Evolutionary conservation across 2,888 invertebrate genomes (phyloP).

Genomic region (Orthosia incerta): DNA sequence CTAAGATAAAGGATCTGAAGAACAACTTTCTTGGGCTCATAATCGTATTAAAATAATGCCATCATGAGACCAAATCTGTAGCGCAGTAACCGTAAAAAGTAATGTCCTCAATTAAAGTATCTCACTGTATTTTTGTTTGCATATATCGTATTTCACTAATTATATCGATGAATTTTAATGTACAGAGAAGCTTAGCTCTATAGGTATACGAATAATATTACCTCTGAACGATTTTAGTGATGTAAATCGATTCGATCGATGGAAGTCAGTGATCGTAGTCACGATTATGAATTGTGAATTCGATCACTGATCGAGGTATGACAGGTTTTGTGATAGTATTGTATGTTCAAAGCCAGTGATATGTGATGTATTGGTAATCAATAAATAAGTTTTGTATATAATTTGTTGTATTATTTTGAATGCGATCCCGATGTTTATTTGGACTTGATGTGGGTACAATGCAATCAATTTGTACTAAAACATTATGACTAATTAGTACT

Average conservation of each 20-base stretch:
- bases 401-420: conserved; percentile 33
- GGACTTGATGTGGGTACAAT: neutral
- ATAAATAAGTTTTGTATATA: conserved; percentile 71
- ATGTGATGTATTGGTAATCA: conserved; percentile 74
- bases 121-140: neutral
- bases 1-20: conserved; percentile 12
- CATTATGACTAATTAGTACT: neutral
- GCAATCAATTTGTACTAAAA: neutral
- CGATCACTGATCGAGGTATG: conserved; percentile 78
- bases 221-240: conserved; percentile 67
- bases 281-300: conserved; percentile 86
- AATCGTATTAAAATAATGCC: conserved; percentile 31
- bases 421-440: neutral
- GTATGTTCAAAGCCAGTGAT: conserved; percentile 75
- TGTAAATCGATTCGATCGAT: conserved; percentile 63
- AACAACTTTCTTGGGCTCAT: conserved; percentile 33
- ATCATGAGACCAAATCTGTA: conserved; percentile 34
- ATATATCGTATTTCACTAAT: conserved; percentile 2
- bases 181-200: conserved; percentile 47
- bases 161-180: conserved; percentile 54
- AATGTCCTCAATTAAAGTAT: conserved; percentile 20
- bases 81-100: conserved; percentile 29
- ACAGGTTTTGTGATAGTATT: conserved; percentile 75
- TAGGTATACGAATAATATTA: conserved; percentile 72
- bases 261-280: conserved; percentile 80